phyloP scores from a whole-genome alignment of 64 coral and sea anemone genomes.

The Cladopsammia gracilis region DNA sequence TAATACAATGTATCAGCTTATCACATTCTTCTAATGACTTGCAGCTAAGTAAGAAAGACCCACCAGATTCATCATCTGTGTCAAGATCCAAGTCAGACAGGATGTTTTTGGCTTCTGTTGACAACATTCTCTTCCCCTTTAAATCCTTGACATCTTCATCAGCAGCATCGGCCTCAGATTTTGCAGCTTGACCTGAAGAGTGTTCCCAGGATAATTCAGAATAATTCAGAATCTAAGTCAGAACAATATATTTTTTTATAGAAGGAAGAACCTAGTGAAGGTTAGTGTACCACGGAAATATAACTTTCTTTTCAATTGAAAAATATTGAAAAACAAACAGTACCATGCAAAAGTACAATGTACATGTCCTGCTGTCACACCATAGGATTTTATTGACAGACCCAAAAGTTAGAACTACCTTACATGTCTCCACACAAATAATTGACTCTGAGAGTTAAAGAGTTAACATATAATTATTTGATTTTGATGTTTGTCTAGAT shows the following conservation, averaged over 20 bases:
- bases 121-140: constrained; percentile 73
- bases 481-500: too few species aligned
- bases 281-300: too few species aligned
- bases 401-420: too few species aligned
- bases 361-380: too few species aligned
- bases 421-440: too few species aligned
- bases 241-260: background rate
- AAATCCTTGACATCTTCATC: constrained; percentile 44
- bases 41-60: background rate
- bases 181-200: constrained; percentile 17
- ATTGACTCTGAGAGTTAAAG: too few species aligned
- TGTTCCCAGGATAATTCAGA: constrained; percentile 53
- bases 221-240: constrained; percentile 19
- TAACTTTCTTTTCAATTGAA: too few species aligned
- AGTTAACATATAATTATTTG: too few species aligned
- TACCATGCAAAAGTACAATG: too few species aligned
- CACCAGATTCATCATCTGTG: constrained; percentile 77
- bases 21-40: background rate
- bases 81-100: constrained; percentile 83
- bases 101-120: constrained; percentile 80
- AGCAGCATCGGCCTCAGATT: background rate
- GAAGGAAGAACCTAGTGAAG: too few species aligned
- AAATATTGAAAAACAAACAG: too few species aligned
- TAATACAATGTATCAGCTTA: background rate
- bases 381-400: too few species aligned